Evolutionary conservation across 2,797 vertebrate species (phyloP).

Genomic region (Eptatretus atami): DNA sequence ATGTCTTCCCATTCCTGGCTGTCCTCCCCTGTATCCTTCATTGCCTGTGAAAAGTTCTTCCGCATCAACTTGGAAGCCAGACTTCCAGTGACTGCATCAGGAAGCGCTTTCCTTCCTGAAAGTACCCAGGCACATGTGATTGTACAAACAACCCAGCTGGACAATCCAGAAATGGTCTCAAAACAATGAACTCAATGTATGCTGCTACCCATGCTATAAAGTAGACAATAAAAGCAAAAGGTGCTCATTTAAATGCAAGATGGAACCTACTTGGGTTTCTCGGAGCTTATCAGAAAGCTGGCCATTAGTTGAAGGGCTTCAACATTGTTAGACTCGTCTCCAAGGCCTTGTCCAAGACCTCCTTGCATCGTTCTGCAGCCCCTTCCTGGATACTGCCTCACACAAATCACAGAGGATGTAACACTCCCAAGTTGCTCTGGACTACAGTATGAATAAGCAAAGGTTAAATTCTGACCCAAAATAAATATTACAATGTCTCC

Average conservation of each 20-base stretch:
- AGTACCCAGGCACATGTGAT: too few relatives aligned
- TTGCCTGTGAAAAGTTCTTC: background rate
- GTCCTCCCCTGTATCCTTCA: background rate
- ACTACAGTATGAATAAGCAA: too few relatives aligned
- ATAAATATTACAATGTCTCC: too few relatives aligned
- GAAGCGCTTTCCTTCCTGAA: constrained; percentile 27
- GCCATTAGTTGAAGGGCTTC: constrained; percentile 41
- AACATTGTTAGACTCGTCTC: constrained; percentile 23
- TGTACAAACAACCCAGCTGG: too few relatives aligned
- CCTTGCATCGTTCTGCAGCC: constrained; percentile 25
- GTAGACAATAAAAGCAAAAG: too few relatives aligned
- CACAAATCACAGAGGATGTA: background rate
- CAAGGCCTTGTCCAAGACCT: constrained; percentile 24
- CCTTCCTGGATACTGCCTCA: constrained; percentile 27
- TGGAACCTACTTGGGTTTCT: constrained; percentile 12
- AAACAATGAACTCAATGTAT: background rate
- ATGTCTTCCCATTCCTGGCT: background rate
- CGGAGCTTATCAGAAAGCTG: constrained; percentile 36
- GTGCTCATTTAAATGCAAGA: background rate
- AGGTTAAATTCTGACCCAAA: too few relatives aligned
- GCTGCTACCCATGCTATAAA: background rate
- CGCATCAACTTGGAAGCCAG: constrained; percentile 25
- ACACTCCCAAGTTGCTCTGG: too few relatives aligned
- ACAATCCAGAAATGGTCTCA: too few relatives aligned
- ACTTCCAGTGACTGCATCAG: constrained; percentile 23